Evolutionary conservation across 2,797 vertebrate genomes (phyloP).

Genomic region (Lutjanus argentimaculatus): DNA sequence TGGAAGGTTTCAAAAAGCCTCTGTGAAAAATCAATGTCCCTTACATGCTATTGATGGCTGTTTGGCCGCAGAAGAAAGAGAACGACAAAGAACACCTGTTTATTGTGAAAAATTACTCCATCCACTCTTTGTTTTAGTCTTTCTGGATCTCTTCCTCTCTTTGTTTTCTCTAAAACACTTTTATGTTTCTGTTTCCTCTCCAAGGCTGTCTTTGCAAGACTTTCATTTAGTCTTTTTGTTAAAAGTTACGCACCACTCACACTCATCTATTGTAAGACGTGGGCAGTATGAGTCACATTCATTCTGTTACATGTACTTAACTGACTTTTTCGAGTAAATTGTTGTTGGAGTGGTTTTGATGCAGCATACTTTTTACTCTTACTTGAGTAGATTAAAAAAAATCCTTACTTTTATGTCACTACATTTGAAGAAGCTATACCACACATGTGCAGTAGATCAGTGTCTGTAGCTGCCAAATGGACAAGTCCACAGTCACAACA

Average conservation of each 20-base stretch:
- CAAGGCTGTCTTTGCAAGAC: conserved; percentile 5
- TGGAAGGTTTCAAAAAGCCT: conserved; percentile 84
- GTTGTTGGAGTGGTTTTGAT: not conserved
- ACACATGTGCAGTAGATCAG: too few relatives aligned
- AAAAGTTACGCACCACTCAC: conserved; percentile 14
- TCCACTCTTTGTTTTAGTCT: conserved; percentile 41
- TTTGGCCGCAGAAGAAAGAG: conserved; percentile 78
- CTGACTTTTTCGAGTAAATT: not conserved
- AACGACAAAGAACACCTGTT: conserved; percentile 78
- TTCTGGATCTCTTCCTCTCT: conserved; percentile 43
- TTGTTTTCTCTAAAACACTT: conserved; percentile 16
- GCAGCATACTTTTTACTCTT: not conserved
- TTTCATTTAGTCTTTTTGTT: conserved; percentile 26
- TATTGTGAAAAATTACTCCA: conserved; percentile 70
- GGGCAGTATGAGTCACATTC: not conserved
- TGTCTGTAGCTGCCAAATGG: too few relatives aligned
- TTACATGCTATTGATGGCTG: conserved; percentile 83
- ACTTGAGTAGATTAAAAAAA: not conserved
- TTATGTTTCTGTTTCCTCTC: conserved; percentile 24
- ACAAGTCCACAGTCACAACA: too few relatives aligned
- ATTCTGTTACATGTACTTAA: not conserved
- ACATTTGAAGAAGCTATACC: not conserved
- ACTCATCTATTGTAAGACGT: conserved; percentile 1
- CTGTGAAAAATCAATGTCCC: conserved; percentile 83
- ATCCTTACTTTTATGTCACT: not conserved